Evolutionary conservation across 2,888 invertebrate species (phyloP).

Genomic region (Drosophila setosimentum): DNA sequence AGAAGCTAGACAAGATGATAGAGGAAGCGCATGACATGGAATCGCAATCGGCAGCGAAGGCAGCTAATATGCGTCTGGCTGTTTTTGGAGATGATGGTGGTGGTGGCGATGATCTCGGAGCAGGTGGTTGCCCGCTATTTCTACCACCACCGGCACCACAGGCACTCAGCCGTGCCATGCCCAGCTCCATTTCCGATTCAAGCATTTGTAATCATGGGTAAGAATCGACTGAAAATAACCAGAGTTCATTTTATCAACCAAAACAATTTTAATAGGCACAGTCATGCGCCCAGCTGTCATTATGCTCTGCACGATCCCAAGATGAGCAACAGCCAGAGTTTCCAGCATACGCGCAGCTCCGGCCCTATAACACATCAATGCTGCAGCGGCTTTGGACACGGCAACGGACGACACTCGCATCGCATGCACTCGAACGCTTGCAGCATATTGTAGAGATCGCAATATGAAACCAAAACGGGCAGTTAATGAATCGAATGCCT

Average conservation of each 20-base stretch:
- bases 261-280: slow-evolving; percentile 43
- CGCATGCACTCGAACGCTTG: slow-evolving; percentile 85
- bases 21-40: slow-evolving; percentile 84
- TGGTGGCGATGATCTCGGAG: slow-evolving; percentile 44
- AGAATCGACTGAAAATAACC: slow-evolving; percentile 10
- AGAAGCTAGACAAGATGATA: slow-evolving; percentile 85
- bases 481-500: background rate
- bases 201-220: slow-evolving; percentile 84
- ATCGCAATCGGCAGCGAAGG: slow-evolving; percentile 78
- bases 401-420: slow-evolving; percentile 83
- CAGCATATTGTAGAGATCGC: slow-evolving; percentile 72
- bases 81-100: slow-evolving; percentile 67
- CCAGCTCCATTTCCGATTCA: slow-evolving; percentile 84
- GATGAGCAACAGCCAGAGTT: slow-evolving; percentile 84
- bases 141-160: slow-evolving; percentile 76
- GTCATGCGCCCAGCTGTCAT: slow-evolving; percentile 71
- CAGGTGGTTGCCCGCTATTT: slow-evolving; percentile 79
- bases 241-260: background rate
- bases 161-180: slow-evolving; percentile 55
- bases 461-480: background rate
- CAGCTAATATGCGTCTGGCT: slow-evolving; percentile 72
- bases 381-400: slow-evolving; percentile 82
- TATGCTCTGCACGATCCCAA: slow-evolving; percentile 77
- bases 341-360: slow-evolving; percentile 77
- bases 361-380: slow-evolving; percentile 84